These are phyloP conservation scores for Rhynchotus rufescens DNA, from an alignment of 2,797 vertebrate species.

Conservation along the genomic window DNA sequence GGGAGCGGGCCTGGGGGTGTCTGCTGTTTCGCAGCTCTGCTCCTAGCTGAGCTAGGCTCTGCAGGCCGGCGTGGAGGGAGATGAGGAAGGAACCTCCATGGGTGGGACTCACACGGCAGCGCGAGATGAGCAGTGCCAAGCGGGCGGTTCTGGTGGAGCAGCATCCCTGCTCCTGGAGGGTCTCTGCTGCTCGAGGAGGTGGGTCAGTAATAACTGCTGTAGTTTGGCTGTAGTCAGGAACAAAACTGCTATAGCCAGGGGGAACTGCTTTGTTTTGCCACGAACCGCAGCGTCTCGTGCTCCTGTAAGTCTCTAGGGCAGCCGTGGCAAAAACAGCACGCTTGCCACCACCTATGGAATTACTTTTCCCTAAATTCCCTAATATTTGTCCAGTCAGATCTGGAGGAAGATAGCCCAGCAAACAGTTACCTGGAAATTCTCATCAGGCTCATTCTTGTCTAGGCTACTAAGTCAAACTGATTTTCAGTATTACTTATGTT, in stretches of 20 bases:
- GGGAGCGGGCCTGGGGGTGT: neutral
- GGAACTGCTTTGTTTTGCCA: neutral
- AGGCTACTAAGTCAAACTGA: neutral
- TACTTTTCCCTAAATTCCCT: neutral
- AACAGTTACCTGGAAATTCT: neutral
- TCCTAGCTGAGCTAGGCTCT: neutral
- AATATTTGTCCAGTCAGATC: neutral
- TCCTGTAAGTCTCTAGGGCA: neutral
- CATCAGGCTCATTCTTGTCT: neutral
- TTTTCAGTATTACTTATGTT: neutral
- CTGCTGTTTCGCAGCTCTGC: neutral
- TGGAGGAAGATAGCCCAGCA: neutral
- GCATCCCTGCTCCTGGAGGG: neutral
- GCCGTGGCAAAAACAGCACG: neutral
- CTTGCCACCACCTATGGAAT: neutral
- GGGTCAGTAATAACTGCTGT: neutral
- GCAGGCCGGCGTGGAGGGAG: neutral
- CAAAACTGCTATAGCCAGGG: too few relatives aligned
- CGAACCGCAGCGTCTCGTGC: neutral
- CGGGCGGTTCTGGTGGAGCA: neutral
- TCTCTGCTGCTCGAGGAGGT: neutral
- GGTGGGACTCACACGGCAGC: neutral
- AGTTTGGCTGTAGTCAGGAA: too few relatives aligned
- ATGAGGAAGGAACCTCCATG: neutral
- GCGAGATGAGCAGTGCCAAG: neutral